A percentile compares a stretch with the other conserved stretches of the same genome.
Conservation (phyloP, 2,113 vertebrate species). For the Pachypanchax playfairii region DNA sequence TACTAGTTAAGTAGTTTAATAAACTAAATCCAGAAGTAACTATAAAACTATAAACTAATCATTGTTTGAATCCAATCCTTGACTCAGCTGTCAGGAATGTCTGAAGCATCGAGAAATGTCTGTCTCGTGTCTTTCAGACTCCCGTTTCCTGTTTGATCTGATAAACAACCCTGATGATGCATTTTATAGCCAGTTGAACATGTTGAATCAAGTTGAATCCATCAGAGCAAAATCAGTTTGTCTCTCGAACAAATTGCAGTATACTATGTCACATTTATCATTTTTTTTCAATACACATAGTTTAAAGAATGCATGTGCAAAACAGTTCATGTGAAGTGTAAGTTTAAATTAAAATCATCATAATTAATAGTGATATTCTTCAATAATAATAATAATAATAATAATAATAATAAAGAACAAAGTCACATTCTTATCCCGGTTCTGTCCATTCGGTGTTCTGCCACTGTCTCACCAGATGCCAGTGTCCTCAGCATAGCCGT, state of each 20-base stretch:
- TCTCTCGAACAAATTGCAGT: background rate
- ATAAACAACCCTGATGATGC: background rate
- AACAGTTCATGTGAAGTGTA: background rate
- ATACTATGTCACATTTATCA: too few relatives aligned
- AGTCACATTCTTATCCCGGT: background rate
- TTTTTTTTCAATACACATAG: background rate
- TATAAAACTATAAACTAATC: too few relatives aligned
- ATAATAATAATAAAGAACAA: background rate
- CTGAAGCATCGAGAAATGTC: background rate
- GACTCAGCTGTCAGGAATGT: background rate
- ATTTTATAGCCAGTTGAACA: background rate
- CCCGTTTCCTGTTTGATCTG: background rate
- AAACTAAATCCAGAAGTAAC: too few relatives aligned
- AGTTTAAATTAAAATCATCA: background rate
- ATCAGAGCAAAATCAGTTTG: background rate
- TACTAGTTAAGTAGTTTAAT: too few relatives aligned
- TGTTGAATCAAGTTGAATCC: background rate
- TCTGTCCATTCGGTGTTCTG: background rate
- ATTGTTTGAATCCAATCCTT: too few relatives aligned
- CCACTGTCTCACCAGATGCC: conserved; percentile 14
- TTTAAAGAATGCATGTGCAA: background rate
- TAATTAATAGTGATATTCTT: too few relatives aligned
- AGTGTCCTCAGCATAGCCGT: background rate
- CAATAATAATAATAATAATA: too few relatives aligned
- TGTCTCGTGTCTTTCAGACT: background rate